A percentile compares a stretch with the other conserved stretches of the same genome.
Conservation (phyloP, 2,888 invertebrate genomes). For the Heliothis peltigera region DNA sequence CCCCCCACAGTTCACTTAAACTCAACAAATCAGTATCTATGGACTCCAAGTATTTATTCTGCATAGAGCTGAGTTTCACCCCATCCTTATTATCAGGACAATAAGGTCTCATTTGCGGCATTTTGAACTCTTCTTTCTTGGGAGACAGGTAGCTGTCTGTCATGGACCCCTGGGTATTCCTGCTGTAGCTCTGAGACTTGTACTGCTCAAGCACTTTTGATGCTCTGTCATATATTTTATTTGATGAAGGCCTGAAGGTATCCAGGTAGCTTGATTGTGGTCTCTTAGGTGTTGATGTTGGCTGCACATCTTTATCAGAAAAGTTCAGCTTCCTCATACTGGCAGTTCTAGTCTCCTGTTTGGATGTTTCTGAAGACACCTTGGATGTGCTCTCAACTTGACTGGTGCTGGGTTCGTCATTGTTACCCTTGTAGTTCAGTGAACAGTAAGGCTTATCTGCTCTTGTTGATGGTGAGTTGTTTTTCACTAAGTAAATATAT, state of each 20-base stretch:
- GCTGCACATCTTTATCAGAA: constrained; percentile 81
- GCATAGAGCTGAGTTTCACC: constrained; percentile 66
- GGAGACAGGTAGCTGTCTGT: constrained; percentile 72
- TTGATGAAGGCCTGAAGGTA: constrained; percentile 81
- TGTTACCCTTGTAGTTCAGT: constrained; percentile 51
- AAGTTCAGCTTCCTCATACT: constrained; percentile 80
- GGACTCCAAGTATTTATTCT: constrained; percentile 77
- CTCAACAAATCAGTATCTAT: constrained; percentile 87
- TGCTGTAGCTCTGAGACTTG: constrained; percentile 75
- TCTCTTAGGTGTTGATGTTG: constrained; percentile 84
- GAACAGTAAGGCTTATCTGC: constrained; percentile 62
- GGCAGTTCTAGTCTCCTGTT: constrained; percentile 70
- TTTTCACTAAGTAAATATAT: constrained; percentile 86
- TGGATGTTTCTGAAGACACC: constrained; percentile 52
- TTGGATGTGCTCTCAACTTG: constrained; percentile 57
- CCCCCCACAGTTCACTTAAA: constrained; percentile 92
- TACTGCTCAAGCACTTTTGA: constrained; percentile 85
- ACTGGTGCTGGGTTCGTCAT: constrained; percentile 55
- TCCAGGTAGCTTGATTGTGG: constrained; percentile 68
- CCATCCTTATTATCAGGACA: constrained; percentile 71
- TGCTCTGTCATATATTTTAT: constrained; percentile 84
- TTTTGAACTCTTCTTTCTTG: constrained; percentile 80
- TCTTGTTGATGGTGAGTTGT: constrained; percentile 66
- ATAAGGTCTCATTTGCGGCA: constrained; percentile 84
- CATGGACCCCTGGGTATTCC: constrained; percentile 69